Evolutionary conservation across 2,113 vertebrate genomes (phyloP), one percentile per base, ranked within the genome.

Genomic region (Chaetorhynchus papuensis): DNA sequence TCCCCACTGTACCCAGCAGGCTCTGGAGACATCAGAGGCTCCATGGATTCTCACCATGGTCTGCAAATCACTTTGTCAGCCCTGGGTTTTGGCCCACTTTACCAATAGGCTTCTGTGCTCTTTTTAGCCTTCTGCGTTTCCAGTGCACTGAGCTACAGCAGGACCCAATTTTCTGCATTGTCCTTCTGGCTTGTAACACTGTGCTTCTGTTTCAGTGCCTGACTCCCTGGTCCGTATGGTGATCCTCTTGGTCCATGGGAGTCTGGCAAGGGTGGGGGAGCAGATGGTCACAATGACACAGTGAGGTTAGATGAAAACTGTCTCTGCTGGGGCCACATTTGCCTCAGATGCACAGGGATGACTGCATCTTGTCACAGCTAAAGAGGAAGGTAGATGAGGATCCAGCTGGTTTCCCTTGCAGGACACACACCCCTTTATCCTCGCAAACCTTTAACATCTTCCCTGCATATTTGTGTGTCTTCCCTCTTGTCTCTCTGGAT

Each of bases 281-380:
- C 94, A 96, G 94, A 93, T 95, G 96, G 93, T 69, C 86, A 71
- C 90, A 90, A 11, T 7, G 93, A 63, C 39, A 30, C 76, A 84
- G 14, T 45, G 69, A 86, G 65, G 53, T 71, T 94, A 42, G 35
- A 68, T 35, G 69, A 57, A 84, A 93, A 71, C 72, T 81, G 31
- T 56, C 66, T 90, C 83, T 87, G 60, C 71, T 15, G 13, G 30
- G 39, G 53, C 7, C 41, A 78, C 31, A 5, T 65, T 94, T 90
- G 13, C 75, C 72, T 92, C 12, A 4, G 85, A 70, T 24, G 28
- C 23, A 42, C 35, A 75, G 33, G 37, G 44, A 78, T 81, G 60
- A 24, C 75, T 50, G 59, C 37, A 63, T 63, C 59, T 90, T 70
- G 20, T 63, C 53, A 42, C 60, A 92, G 59, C 45, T 86, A 15